Base-by-base conservation (phyloP, 2,113 vertebrate species). In the Pollimyrus isidori region DNA sequence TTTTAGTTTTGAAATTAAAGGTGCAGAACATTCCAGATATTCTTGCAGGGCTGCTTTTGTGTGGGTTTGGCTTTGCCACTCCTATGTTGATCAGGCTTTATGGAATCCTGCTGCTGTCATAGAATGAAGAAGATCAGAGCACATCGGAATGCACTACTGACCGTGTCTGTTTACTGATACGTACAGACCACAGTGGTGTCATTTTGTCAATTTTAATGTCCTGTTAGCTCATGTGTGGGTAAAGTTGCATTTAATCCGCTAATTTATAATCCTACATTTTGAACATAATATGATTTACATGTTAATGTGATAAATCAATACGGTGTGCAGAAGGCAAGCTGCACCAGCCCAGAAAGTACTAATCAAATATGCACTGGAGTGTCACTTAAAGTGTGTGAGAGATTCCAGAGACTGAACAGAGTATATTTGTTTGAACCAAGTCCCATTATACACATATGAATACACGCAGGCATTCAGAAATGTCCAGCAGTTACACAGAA, bases 381-480 rank as follows among this genome's bases (percentile, higher is more conserved):
- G 56, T 3, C 23, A n/a, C 21, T n/a, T 23, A 62, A 62, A 0
- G 13, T 50, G 0, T 15, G 13, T 0, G 0, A 62, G 0, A 0
- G 58, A 62, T 62, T 62, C 23, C 23, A n/a, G 23, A n/a, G 23
- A 62, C 2, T 62, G 58, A n/a, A n/a, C 7, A 62, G 23, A 62
- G 58, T n/a, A 62, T n/a, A 62, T 62, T n/a, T n/a, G 23, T 62
- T 10, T n/a, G 58, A 7, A n/a, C 23, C 6, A n/a, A 62, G 58
- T 62, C 23, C 21, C 7, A n/a, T n/a, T 62, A 62, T n/a, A 62
- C 21, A 62, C 7, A 62, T 21, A 1, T 62, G 21, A 10, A 23
- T n/a, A n/a, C n/a, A n/a, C n/a, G n/a, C n/a, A n/a, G n/a, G n/a
- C n/a, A n/a, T n/a, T n/a, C n/a, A n/a, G n/a, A n/a, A n/a, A n/a